These are phyloP conservation scores for Drosophila vallismaia DNA, from an alignment of 2,888 invertebrate genomes.

Conservation along the genomic window DNA sequence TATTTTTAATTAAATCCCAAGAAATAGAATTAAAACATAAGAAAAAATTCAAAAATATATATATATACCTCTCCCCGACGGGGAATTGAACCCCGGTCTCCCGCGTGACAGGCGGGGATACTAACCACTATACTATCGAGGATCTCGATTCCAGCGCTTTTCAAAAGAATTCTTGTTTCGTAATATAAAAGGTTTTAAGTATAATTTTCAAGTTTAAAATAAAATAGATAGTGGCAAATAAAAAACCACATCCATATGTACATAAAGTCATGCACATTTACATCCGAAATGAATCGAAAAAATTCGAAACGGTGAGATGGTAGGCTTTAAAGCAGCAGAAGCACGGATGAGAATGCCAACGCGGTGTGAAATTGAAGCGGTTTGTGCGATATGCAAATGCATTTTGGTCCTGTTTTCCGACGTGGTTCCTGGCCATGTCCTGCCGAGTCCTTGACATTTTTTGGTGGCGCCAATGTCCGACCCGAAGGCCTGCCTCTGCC, in stretches of 20 bases:
- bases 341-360: constrained; percentile 43
- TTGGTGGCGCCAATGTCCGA: constrained; percentile 35
- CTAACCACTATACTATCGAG: constrained; percentile 68
- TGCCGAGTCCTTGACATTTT: constrained; percentile 72
- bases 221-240: background rate
- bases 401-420: constrained; percentile 31
- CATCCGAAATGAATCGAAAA: constrained; percentile 16
- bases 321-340: constrained; percentile 48
- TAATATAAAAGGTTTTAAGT: background rate
- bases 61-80: constrained; percentile 7
- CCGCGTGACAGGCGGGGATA: constrained; percentile 2
- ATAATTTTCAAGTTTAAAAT: background rate
- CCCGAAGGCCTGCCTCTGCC: constrained; percentile 2
- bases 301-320: background rate
- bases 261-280: constrained; percentile 1
- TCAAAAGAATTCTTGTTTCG: background rate
- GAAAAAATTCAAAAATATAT: background rate
- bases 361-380: constrained; percentile 63
- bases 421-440: constrained; percentile 38
- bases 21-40: background rate
- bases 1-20: too few relatives aligned
- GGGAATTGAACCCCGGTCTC: constrained; percentile 1
- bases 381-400: constrained; percentile 69
- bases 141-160: constrained; percentile 9
- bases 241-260: background rate